Evolutionary conservation across 2,888 invertebrate genomes (phyloP), one percentile per base, ranked within the genome.

Genomic region (Sesamia inferens): DNA sequence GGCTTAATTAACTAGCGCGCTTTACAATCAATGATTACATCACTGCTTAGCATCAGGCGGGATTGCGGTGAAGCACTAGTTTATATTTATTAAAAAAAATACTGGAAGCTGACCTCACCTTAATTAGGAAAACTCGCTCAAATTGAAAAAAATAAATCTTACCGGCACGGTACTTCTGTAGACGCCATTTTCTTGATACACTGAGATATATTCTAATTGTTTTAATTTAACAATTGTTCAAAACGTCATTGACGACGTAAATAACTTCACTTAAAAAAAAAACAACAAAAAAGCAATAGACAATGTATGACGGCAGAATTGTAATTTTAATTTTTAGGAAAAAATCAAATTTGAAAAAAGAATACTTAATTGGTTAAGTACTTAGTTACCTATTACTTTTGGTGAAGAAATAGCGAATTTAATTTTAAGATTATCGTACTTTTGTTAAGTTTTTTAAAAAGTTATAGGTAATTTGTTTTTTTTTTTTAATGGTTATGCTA

Each of bases 171-270:
- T 24, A 57, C 11, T 24, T 51, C n/a, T 13, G 16, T 24, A 2
- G 79, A 3, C 44, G 57, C 10, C 68, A 68, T 78, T 73, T 68
- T 64, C 22, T 57, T 62, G 48, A 42, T 51, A 0, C 14, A 61
- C 39, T 39, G 39, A 0, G 0, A 1, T 31, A 8, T 61, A n/a
- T 39, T n/a, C 10, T 0, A n/a, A 5, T 64, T 48, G 0, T 39
- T 59, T 62, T 39, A n/a, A 22, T 22, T 44, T 47, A 24, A 24
- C 4, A 24, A 63, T 7, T 2, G 4, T 7, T 47, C 47, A 22
- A 22, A 44, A 22, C 31, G 31, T 31, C 16, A 63, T 16, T 44
- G 16, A 4, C 6, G 6, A 7, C 16, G 4, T 61, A 61, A 13
- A n/a, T 7, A 42, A 42, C 8, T n/a, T n/a, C 5, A 42, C n/a